phyloP scores from a whole-genome alignment of 2,888 invertebrate species.

The Podabrus alpinus region DNA sequence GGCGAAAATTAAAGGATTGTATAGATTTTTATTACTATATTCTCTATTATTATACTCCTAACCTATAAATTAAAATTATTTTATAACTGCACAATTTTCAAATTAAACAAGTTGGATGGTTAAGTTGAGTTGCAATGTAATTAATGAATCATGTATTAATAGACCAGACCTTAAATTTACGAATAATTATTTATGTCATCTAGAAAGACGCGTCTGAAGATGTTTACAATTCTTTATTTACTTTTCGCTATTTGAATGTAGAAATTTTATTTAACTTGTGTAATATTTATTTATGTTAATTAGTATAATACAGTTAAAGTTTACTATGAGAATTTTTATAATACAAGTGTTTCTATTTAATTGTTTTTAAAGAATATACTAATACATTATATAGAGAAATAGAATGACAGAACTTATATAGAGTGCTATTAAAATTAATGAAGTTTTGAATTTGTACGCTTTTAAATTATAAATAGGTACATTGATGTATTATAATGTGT shows the following conservation, averaged over 20 bases:
- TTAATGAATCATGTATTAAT: neutral
- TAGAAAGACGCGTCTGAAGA: neutral
- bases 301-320: neutral
- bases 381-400: neutral
- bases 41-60: neutral
- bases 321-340: neutral
- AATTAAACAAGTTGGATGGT: neutral
- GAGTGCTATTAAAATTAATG: neutral
- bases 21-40: no score
- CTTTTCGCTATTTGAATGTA: neutral
- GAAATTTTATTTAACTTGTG: neutral
- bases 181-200: neutral
- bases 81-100: neutral
- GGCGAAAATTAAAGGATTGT: no score
- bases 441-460: neutral
- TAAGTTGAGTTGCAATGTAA: neutral
- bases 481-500: no score
- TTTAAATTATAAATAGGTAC: neutral
- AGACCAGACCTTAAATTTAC: neutral
- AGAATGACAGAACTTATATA: neutral
- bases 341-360: neutral
- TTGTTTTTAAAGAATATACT: neutral
- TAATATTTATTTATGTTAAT: neutral
- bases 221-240: neutral
- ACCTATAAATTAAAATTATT: neutral